These are phyloP conservation scores for Dynastes grantii DNA, from an alignment of 2,888 invertebrate genomes.

Conservation along the genomic window DNA sequence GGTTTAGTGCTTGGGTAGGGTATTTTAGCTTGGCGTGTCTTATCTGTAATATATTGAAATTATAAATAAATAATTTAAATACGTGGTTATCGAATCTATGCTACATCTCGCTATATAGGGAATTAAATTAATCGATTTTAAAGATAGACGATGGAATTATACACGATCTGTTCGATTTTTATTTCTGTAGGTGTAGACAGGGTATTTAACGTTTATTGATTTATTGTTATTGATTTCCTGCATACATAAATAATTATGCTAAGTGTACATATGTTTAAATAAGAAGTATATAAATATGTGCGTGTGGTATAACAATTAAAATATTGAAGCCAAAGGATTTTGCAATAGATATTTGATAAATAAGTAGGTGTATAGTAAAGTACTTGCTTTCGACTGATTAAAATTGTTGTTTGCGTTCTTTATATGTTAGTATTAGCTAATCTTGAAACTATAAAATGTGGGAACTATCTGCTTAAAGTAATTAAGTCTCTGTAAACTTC, in stretches of 20 bases:
- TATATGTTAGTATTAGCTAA: too few relatives aligned
- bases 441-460: too few relatives aligned
- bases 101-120: neutral
- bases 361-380: too few relatives aligned
- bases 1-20: slow-evolving; percentile 10
- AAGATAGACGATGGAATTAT: slow-evolving; percentile 6
- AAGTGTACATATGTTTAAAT: too few relatives aligned
- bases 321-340: too few relatives aligned
- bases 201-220: slow-evolving; percentile 11
- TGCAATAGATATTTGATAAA: neutral
- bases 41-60: slow-evolving; percentile 19
- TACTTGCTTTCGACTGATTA: too few relatives aligned
- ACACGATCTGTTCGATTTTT: slow-evolving; percentile 16
- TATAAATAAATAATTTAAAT: slow-evolving; percentile 24
- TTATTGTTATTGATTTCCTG: neutral
- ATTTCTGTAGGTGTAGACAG: slow-evolving; percentile 26
- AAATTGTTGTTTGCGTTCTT: too few relatives aligned
- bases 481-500: too few relatives aligned
- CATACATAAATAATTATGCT: neutral
- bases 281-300: too few relatives aligned
- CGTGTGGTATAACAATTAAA: too few relatives aligned
- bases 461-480: too few relatives aligned
- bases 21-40: slow-evolving; percentile 23
- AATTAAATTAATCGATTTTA: slow-evolving; percentile 23
- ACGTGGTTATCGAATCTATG: neutral